Evolutionary conservation across 2,888 invertebrate species (phyloP).

Genomic region (Aphrophora alni): DNA sequence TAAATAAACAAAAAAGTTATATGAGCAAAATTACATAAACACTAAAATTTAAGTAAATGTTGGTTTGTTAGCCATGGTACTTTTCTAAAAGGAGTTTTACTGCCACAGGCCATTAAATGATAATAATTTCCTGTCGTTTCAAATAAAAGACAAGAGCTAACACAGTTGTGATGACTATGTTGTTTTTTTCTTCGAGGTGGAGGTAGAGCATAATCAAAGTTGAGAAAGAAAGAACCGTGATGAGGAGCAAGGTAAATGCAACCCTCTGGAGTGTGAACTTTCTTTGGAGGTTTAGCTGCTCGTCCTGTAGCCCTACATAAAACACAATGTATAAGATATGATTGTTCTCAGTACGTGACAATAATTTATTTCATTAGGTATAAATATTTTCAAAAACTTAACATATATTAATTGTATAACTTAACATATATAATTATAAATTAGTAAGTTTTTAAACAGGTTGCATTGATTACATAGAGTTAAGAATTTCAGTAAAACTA

Average conservation of each 20-base stretch:
- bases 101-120: not conserved
- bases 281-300: slow-evolving; percentile 39
- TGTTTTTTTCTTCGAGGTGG: slow-evolving; percentile 40
- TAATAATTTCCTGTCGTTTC: slow-evolving; percentile 19
- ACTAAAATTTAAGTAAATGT: slow-evolving; percentile 57
- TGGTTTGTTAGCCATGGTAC: slow-evolving; percentile 60
- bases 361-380: not conserved
- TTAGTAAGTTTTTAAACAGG: too few species aligned
- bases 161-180: not conserved
- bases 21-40: too few species aligned
- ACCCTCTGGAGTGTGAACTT: slow-evolving; percentile 28
- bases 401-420: too few species aligned
- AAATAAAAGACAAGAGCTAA: slow-evolving; percentile 19
- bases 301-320: slow-evolving; percentile 36
- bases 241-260: slow-evolving; percentile 37
- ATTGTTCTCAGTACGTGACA: not conserved
- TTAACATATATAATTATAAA: too few species aligned
- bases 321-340: not conserved
- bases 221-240: slow-evolving; percentile 32
- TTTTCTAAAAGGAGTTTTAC: slow-evolving; percentile 56
- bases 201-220: slow-evolving; percentile 37
- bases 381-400: too few species aligned
- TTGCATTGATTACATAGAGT: too few species aligned
- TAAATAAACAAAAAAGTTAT: too few species aligned
- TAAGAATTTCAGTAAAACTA: too few species aligned